phyloP scores from a whole-genome alignment of 1,140 invertebrate species.

The Chrysopa pallens region DNA sequence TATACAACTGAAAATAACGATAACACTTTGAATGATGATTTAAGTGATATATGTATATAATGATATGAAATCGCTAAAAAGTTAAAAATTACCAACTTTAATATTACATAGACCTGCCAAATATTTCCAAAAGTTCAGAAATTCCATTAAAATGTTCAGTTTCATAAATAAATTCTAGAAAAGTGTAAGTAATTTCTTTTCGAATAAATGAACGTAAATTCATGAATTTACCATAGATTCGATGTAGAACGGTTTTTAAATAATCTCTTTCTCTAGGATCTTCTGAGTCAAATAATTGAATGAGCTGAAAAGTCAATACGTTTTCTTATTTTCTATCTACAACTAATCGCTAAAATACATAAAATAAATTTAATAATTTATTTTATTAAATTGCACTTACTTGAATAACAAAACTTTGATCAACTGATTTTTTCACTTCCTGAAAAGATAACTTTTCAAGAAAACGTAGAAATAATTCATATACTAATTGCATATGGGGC shows the following conservation, averaged over 20 bases:
- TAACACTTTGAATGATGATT: too few species aligned
- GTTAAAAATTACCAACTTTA: not conserved
- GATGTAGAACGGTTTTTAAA: constrained; percentile 95
- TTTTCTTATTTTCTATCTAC: not conserved
- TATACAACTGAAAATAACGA: too few species aligned
- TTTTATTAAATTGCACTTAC: not conserved
- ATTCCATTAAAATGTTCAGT: constrained; percentile 99
- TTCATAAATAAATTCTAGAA: constrained; percentile 96
- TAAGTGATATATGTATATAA: too few species aligned
- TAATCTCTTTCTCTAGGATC: constrained; percentile 98
- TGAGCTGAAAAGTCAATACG: constrained; percentile 40
- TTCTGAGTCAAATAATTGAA: constrained; percentile 98
- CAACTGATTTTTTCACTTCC: not conserved
- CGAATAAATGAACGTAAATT: constrained; percentile 95
- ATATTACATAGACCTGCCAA: constrained; percentile 49
- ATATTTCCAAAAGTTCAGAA: constrained; percentile 94
- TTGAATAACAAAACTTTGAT: not conserved
- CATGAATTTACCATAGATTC: constrained; percentile 99
- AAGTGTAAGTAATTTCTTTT: constrained; percentile 99
- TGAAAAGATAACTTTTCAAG: constrained; percentile 41
- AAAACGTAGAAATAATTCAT: constrained; percentile 95
- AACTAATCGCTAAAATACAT: not conserved
- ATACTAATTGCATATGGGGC: constrained; percentile 93
- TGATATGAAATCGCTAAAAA: too few species aligned
- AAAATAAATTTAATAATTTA: not conserved